Conservation (phyloP, 64 coral and sea anemone genomes). For the Dendrophyllia cribrosa region DNA sequence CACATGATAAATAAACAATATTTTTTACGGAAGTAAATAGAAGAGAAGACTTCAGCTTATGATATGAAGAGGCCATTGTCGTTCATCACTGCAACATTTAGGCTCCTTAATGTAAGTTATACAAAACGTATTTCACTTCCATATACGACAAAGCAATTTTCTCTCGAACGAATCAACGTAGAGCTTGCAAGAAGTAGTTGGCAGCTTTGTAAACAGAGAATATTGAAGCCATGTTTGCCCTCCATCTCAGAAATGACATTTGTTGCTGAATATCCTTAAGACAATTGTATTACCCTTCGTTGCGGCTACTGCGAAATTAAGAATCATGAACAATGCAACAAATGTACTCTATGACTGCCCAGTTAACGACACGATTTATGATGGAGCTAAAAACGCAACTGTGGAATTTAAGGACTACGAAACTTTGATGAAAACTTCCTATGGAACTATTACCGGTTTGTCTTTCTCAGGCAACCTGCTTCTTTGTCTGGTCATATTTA, state of each 20-base stretch:
- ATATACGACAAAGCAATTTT: background rate
- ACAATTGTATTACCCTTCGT: constrained; percentile 1
- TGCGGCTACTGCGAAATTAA: background rate
- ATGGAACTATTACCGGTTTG: constrained; percentile 43
- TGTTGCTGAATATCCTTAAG: too few species aligned
- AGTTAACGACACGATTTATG: background rate
- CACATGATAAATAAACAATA: too few species aligned
- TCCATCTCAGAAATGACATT: too few species aligned
- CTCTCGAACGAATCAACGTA: background rate
- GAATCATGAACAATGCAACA: constrained; percentile 3
- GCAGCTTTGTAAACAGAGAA: background rate
- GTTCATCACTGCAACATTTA: too few species aligned
- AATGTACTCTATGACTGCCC: background rate
- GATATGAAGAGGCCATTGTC: too few species aligned
- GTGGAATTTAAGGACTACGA: background rate
- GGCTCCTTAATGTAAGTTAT: too few species aligned
- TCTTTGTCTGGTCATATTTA: constrained; percentile 51
- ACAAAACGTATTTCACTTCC: too few species aligned
- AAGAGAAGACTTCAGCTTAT: too few species aligned
- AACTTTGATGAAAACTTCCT: background rate
- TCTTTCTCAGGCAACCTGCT: constrained; percentile 66
- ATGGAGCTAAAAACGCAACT: background rate
- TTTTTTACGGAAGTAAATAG: too few species aligned
- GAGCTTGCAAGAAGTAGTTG: background rate
- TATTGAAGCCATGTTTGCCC: background rate